A percentile compares a stretch with the other conserved stretches of the same genome.
Evolutionary conservation across 2,888 invertebrate genomes (phyloP).

Genomic region (Amorpha juglandis): DNA sequence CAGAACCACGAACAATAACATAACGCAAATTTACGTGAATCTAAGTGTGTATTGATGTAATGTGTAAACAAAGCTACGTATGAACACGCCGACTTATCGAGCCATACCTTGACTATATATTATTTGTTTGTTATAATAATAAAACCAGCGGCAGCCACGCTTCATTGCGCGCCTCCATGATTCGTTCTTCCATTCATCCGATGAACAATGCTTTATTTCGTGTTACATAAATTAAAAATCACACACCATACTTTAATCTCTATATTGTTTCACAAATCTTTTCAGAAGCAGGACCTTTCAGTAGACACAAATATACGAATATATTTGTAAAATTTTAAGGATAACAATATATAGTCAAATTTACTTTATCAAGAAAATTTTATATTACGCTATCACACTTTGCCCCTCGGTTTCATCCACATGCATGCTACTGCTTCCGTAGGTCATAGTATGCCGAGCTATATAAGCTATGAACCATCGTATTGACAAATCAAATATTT

Average conservation of each 20-base stretch:
- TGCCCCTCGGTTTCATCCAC: too few relatives aligned
- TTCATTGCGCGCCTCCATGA: conserved; percentile 26
- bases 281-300: background rate
- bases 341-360: too few relatives aligned
- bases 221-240: conserved; percentile 44
- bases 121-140: conserved; percentile 48
- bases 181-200: conserved; percentile 45
- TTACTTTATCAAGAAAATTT: too few relatives aligned
- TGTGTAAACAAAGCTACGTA: conserved; percentile 16
- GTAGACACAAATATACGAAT: background rate
- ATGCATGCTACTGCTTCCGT: too few relatives aligned
- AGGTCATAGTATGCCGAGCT: too few relatives aligned
- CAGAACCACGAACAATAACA: background rate
- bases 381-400: too few relatives aligned
- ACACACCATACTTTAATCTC: conserved; percentile 23
- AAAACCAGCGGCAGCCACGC: conserved; percentile 33
- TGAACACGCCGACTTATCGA: background rate
- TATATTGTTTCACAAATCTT: conserved; percentile 11
- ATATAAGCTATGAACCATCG: too few relatives aligned
- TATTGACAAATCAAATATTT: too few relatives aligned
- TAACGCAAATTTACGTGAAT: background rate
- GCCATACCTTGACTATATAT: conserved; percentile 29
- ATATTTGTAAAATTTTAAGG: too few relatives aligned
- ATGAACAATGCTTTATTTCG: conserved; percentile 57
- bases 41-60: conserved; percentile 8